Conservation (phyloP, 2,113 vertebrate genomes). For the Zosterops hypoxanthus region DNA sequence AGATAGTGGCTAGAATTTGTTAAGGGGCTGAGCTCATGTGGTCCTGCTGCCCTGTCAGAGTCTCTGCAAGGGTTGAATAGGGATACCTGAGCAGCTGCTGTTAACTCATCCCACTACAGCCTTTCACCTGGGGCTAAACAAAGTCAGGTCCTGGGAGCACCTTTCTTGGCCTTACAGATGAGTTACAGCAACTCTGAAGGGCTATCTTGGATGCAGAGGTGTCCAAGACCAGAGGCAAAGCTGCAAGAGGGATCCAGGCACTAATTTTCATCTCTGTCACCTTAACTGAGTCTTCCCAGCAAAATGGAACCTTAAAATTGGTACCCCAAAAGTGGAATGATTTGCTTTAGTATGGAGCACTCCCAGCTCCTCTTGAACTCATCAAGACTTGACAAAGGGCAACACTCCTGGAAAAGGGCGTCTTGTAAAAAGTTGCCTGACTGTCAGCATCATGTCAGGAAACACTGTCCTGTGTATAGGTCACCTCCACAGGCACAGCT, state of each 20-base stretch:
- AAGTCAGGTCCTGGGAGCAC: fast-evolving
- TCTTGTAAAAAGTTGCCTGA: neutral
- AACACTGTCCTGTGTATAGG: fast-evolving
- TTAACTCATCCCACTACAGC: neutral
- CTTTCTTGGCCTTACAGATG: neutral
- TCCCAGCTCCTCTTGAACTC: fast-evolving
- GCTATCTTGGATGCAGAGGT: neutral
- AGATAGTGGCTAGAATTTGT: fast-evolving
- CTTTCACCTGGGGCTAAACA: neutral
- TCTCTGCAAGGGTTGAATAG: neutral
- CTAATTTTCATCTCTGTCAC: neutral
- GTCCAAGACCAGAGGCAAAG: neutral
- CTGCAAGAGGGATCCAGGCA: neutral
- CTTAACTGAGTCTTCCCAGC: neutral
- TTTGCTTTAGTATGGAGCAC: neutral
- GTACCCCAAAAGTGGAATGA: neutral
- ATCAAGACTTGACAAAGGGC: neutral
- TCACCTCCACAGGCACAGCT: neutral
- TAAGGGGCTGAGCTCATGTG: fast-evolving
- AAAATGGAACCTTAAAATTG: neutral
- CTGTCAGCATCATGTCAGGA: neutral
- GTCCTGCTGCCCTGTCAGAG: fast-evolving
- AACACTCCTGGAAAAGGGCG: neutral
- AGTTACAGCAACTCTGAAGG: neutral
- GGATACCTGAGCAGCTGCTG: neutral